Percentiles rank a stretch among this genome's conserved stretches.
These are phyloP conservation scores for Megalops atlanticus DNA, from an alignment of 2,113 vertebrate genomes.

Conservation along the genomic window DNA sequence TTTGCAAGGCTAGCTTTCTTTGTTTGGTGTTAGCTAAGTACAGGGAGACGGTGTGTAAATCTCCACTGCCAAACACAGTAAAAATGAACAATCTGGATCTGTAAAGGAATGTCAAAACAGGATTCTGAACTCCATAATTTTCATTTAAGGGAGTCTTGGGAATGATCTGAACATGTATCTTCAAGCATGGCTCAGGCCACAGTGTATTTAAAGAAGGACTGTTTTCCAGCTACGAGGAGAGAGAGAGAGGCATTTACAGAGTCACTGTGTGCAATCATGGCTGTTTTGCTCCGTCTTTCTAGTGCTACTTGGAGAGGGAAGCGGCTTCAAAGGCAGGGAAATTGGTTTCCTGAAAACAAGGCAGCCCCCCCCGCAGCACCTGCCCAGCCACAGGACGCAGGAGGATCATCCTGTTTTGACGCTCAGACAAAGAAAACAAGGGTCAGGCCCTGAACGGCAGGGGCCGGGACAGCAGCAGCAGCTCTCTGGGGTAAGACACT, in stretches of 20 bases:
- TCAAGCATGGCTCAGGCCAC: not conserved
- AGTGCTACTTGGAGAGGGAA: conserved; percentile 11
- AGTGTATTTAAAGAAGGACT: not conserved
- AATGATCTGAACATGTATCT: not conserved
- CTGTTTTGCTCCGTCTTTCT: not conserved
- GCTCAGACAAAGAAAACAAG: not conserved
- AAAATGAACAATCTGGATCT: not conserved
- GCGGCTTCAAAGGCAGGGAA: conserved; percentile 22
- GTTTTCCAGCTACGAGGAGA: not conserved
- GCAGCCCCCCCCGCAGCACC: conserved; percentile 9
- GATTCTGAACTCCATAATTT: not conserved
- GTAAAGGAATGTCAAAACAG: not conserved
- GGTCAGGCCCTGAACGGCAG: not conserved
- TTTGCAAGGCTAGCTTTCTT: not conserved
- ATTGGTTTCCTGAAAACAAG: conserved; percentile 26
- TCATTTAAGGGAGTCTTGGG: not conserved
- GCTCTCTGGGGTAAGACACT: no score
- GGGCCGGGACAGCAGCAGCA: not conserved
- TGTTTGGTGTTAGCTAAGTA: not conserved
- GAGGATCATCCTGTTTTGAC: conserved; percentile 23
- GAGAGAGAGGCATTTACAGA: not conserved
- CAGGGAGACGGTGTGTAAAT: not conserved
- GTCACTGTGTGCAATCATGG: no score
- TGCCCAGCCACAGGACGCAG: not conserved
- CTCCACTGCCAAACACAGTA: not conserved